A percentile compares a stretch with the other conserved stretches of the same genome.
These are phyloP conservation scores for Onychorhynchus coronatus DNA, from an alignment of 2,113 vertebrate species.

Conservation along the genomic window DNA sequence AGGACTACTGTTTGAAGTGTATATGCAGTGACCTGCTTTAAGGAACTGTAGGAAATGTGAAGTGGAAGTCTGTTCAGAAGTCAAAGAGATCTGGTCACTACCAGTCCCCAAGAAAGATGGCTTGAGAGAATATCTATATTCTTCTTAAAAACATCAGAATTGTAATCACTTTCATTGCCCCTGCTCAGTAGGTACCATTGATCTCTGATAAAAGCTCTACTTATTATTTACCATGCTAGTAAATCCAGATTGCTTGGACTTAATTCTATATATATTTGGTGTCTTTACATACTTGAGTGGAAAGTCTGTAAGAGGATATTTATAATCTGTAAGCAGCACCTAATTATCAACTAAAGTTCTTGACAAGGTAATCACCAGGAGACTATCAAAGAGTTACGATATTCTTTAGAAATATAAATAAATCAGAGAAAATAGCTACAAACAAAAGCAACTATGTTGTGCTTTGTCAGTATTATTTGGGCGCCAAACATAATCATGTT, in stretches of 20 bases:
- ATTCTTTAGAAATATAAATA: not conserved
- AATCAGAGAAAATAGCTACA: not conserved
- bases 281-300: not conserved
- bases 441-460: not conserved
- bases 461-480: not conserved
- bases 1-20: not conserved
- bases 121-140: not conserved
- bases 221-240: not conserved
- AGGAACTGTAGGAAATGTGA: not conserved
- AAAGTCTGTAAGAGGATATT: not conserved
- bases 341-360: constrained; percentile 35
- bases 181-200: not conserved
- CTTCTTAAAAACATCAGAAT: not conserved
- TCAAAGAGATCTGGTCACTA: not conserved
- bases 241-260: constrained; percentile 21
- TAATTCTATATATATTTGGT: not conserved
- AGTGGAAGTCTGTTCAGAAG: not conserved
- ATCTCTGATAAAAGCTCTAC: constrained; percentile 11
- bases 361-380: not conserved
- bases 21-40: not conserved
- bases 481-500: not conserved
- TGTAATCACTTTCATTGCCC: constrained; percentile 3
- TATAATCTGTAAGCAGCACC: not conserved
- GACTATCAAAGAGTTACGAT: constrained; percentile 6
- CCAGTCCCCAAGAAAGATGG: not conserved